Base-by-base conservation (phyloP, 2,797 vertebrate species). In the Pelobates cultripes region DNA sequence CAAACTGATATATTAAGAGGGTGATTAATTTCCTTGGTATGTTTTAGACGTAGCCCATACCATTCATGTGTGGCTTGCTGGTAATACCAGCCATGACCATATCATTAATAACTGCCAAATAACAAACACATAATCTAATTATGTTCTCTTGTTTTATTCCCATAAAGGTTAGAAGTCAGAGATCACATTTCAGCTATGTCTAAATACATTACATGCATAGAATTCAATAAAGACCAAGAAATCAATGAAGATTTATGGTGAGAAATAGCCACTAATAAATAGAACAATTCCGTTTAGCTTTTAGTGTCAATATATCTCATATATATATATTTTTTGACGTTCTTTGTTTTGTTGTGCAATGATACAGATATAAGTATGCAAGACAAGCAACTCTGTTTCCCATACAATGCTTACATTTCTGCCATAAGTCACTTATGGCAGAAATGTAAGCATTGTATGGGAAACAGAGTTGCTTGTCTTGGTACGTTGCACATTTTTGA, bases 71-170 rank as follows among this genome's bases (percentile, higher is more conserved):
- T 75, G 74, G 66, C 43, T 14, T 81, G 55, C 53, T 55, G 45
- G 47, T 64, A 64, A 17, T 55, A 75, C 72, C 53, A 4, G 57
- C n/a, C 43, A 10, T 63, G 66, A 70, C 66, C 55, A 28, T 66
- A 67, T 75, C 73, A 75, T 81, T 81, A 75, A 81, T 81, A 61
- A 69, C 10, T 69, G 79, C 75, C 79, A 81, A 17, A 75, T 81
- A 68, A 75, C 66, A 42, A 69, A n/a, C 13, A 81, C 41, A 63
- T 75, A 60, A 81, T 61, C 67, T 40, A 75, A 75, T 75, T 67
- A 60, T 70, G 68, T 45, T 17, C 66, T 15, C 7, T 66, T 69
- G 43, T 47, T 75, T 75, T 5, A 74, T 4, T 43, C 41, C 15
- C 15, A 43, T 40, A 72, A 81, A 81, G 73, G 79, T 75, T 64